These are phyloP conservation scores for Bradypodion pumilum DNA, from an alignment of 2,797 vertebrate genomes.

Conservation along the genomic window DNA sequence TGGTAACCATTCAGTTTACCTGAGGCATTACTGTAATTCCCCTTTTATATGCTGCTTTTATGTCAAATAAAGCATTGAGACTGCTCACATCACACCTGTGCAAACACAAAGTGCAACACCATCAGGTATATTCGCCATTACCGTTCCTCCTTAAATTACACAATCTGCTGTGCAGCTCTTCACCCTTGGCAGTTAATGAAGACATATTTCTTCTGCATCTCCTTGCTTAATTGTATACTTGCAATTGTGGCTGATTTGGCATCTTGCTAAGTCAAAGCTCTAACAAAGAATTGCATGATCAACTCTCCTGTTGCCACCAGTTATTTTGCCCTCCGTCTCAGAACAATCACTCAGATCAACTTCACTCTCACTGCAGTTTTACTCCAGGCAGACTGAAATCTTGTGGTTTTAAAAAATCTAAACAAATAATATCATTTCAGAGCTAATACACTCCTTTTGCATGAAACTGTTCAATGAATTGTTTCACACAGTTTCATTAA, in stretches of 20 bases:
- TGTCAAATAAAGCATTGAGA: conserved; percentile 59
- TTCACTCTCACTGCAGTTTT: conserved; percentile 66
- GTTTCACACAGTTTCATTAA: conserved; percentile 42
- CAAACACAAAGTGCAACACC: conserved; percentile 64
- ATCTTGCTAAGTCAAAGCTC: conserved; percentile 60
- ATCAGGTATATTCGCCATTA: conserved; percentile 72
- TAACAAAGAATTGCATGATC: conserved; percentile 73
- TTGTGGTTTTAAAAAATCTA: conserved; percentile 62
- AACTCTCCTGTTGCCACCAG: conserved; percentile 68
- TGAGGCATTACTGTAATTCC: conserved; percentile 22
- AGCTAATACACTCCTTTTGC: conserved; percentile 65
- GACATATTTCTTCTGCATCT: conserved; percentile 56
- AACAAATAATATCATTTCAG: conserved; percentile 71
- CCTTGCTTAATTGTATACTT: conserved; percentile 66
- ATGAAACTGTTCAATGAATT: conserved; percentile 59
- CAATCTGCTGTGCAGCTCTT: conserved; percentile 69
- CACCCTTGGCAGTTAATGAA: conserved; percentile 57
- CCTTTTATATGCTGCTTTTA: conserved; percentile 45
- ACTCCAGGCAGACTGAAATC: conserved; percentile 71
- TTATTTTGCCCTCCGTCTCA: conserved; percentile 58
- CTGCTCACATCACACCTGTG: conserved; percentile 72
- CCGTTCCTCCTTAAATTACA: conserved; percentile 68
- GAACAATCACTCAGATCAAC: conserved; percentile 62
- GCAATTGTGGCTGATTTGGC: conserved; percentile 67
- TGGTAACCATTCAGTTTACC: conserved; percentile 52